Percentiles rank a stretch among this genome's conserved stretches.
Evolutionary conservation across 2,797 vertebrate genomes (phyloP).

Genomic region (Catamblyrhynchus diadema): DNA sequence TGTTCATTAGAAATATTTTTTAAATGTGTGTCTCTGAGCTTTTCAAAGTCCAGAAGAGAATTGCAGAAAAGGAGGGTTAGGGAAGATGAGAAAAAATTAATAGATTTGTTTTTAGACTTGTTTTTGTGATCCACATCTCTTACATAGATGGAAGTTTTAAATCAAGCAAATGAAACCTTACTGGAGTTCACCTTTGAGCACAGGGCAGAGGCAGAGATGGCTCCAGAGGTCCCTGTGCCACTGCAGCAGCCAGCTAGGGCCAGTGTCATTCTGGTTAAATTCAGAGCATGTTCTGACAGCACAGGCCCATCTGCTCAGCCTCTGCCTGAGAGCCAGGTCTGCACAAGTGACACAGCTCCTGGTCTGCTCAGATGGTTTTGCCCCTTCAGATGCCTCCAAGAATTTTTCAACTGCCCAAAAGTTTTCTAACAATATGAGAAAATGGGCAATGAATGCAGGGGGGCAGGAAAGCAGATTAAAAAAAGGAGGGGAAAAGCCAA

Average conservation of each 20-base stretch:
- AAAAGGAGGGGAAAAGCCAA: not conserved
- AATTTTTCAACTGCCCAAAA: not conserved
- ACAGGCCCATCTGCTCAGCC: not conserved
- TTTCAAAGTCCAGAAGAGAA: not conserved
- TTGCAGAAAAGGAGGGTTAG: not conserved
- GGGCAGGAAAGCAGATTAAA: not conserved
- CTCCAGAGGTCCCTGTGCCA: constrained; percentile 37
- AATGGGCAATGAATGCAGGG: not conserved
- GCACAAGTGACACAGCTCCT: not conserved
- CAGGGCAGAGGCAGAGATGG: not conserved
- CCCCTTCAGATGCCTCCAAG: not conserved
- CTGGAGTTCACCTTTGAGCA: not conserved
- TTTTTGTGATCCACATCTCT: not conserved
- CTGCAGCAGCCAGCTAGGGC: not conserved
- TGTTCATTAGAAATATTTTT: not conserved
- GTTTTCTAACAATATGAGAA: not conserved
- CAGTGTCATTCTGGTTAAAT: constrained; percentile 7
- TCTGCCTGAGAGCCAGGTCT: not conserved
- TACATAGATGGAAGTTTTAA: not conserved
- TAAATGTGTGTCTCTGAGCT: not conserved
- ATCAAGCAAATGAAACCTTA: constrained; percentile 44
- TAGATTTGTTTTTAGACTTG: not conserved
- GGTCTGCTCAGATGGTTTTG: not conserved
- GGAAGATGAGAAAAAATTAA: not conserved
- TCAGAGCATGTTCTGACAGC: not conserved